These are phyloP conservation scores for Gavia stellata DNA, from an alignment of 2,113 vertebrate genomes.

Conservation along the genomic window DNA sequence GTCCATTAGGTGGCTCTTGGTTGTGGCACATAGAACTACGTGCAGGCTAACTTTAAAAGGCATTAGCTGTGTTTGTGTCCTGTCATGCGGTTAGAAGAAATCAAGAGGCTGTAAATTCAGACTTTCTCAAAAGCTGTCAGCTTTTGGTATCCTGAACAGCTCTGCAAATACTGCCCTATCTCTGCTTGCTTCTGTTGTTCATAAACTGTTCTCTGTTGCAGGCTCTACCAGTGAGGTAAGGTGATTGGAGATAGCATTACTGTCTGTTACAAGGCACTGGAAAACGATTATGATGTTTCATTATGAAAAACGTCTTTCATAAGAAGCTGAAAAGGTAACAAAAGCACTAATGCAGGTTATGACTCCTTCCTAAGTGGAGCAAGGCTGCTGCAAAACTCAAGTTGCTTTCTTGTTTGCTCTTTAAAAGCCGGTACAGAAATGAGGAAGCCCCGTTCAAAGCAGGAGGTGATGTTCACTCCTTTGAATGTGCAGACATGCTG, in stretches of 20 bases:
- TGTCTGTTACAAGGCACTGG: neutral
- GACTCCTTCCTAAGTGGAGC: neutral
- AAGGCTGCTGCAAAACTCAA: neutral
- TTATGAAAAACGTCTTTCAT: neutral
- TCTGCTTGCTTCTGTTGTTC: neutral
- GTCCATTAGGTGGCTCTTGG: neutral
- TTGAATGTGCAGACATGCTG: neutral
- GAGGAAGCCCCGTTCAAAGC: neutral
- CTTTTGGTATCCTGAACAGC: neutral
- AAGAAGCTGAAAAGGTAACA: neutral
- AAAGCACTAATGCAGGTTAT: neutral
- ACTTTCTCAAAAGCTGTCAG: neutral
- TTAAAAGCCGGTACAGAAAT: neutral
- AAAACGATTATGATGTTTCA: neutral
- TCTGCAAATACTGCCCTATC: neutral
- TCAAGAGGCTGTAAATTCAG: neutral
- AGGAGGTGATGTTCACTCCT: neutral
- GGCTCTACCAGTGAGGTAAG: neutral
- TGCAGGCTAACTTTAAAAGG: neutral
- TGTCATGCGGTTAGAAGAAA: neutral
- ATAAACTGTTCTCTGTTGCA: neutral
- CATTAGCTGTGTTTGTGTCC: neutral
- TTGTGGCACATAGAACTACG: neutral
- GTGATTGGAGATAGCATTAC: neutral
- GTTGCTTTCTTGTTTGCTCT: neutral